phyloP scores from a whole-genome alignment of 1,140 invertebrate species.

The Drosophila grimshawi region DNA sequence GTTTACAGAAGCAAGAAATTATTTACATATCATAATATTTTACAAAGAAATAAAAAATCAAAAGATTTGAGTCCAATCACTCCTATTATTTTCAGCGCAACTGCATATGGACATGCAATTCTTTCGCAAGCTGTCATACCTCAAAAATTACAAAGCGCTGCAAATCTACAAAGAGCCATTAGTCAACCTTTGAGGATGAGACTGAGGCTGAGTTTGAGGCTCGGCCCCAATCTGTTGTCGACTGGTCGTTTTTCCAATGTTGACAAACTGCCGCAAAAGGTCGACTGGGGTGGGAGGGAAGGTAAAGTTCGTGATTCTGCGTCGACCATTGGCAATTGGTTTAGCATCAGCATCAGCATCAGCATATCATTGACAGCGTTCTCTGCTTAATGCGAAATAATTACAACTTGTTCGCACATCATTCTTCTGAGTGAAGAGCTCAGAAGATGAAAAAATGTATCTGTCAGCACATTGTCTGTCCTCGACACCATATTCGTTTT shows the following conservation, averaged over 20 bases:
- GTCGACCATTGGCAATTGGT: constrained; percentile 18
- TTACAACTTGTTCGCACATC: constrained; percentile 82
- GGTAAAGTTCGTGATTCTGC: not conserved
- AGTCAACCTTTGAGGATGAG: not conserved
- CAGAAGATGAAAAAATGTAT: constrained; percentile 49
- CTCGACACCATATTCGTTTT: constrained; percentile 6
- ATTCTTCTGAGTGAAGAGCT: constrained; percentile 44
- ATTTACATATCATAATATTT: too few species aligned
- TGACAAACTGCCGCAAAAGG: constrained; percentile 34
- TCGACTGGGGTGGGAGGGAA: not conserved
- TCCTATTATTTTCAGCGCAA: not conserved
- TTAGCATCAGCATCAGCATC: constrained; percentile 28
- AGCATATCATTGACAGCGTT: constrained; percentile 44
- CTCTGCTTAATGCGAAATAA: constrained; percentile 73
- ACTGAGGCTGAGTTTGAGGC: not conserved
- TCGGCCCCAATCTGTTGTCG: not conserved
- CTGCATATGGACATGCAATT: not conserved
- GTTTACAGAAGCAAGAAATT: too few species aligned
- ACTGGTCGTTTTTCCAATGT: constrained; percentile 28
- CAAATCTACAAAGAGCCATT: not conserved
- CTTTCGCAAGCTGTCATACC: constrained; percentile 6
- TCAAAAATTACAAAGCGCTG: not conserved
- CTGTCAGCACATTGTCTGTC: constrained; percentile 61
- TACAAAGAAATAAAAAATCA: not conserved
- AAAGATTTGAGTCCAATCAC: too few species aligned